Percentiles rank a stretch among this genome's conserved stretches.
Conservation (phyloP, 53 echinoderm and acorn worm genomes). For the Henricia sp. region DNA sequence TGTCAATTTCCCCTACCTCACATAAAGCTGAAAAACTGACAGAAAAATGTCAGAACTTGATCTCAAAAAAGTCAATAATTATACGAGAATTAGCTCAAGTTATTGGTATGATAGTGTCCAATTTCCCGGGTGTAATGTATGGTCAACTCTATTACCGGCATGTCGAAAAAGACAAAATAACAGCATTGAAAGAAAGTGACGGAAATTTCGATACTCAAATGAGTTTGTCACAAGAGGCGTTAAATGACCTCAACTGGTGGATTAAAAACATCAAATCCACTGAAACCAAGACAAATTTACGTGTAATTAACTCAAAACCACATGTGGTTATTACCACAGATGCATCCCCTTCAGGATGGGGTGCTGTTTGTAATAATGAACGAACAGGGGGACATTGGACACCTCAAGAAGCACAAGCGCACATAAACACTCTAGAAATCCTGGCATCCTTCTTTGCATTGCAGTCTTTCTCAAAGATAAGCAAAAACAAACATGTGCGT, state of each 20-base stretch:
- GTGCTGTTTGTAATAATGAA: not conserved
- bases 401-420: not conserved
- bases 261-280: not conserved
- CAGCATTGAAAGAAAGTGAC: not conserved
- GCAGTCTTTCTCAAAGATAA: not conserved
- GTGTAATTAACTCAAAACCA: not conserved
- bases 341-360: constrained; percentile 30
- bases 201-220: not conserved
- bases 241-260: constrained; percentile 15
- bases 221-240: not conserved
- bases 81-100: not conserved
- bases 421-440: constrained; percentile 13
- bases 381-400: too few species aligned
- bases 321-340: constrained; percentile 8
- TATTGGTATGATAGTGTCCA: too few species aligned
- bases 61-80: not conserved
- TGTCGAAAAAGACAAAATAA: not conserved
- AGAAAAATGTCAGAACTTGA: not conserved
- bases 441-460: constrained; percentile 30
- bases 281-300: not conserved
- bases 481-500: not conserved
- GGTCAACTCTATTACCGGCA: too few species aligned
- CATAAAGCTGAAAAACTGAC: not conserved
- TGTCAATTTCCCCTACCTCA: not conserved
- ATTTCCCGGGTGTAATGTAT: too few species aligned